Evolutionary conservation across 2,888 invertebrate genomes (phyloP), one percentile per base, ranked within the genome.

Genomic region (Siphonodentalium dalli): DNA sequence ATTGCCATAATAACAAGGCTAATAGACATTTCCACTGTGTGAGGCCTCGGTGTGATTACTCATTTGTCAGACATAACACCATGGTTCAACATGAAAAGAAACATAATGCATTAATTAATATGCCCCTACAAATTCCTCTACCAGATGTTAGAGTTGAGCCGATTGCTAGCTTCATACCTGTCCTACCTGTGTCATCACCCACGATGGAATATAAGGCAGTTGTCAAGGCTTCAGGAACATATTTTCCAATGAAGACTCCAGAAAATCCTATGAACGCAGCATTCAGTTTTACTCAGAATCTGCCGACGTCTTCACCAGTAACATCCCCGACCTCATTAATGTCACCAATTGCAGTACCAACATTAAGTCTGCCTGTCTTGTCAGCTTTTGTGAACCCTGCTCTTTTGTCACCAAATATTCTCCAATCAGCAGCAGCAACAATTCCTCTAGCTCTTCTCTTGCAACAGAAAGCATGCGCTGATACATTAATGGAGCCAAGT

Each of bases 211-310:
- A 38, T 33, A 65, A 56, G 21, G 63, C 54, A n/a, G 90, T 92
- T 87, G 91, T 93, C 86, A 92, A 92, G 88, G 91, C 92, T 84
- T 88, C 91, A 77, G 92, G 93, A 83, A 92, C 92, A 82, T 93
- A 90, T 86, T 92, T 91, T 85, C 93, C 93, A 78, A 87, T 91
- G 29, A 49, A 53, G 15, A 46, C 45, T 21, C 15, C 56, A 1
- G 46, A 33, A 7, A 41, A 26, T 18, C 51, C 46, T 9, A 20
- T 49, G 31, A 38, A 39, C 43, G 29, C 50, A 40, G n/a, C 48
- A 46, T n/a, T n/a, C n/a, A n/a, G n/a, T n/a, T n/a, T n/a, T n/a
- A n/a, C n/a, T n/a, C n/a, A n/a, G n/a, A n/a, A n/a, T n/a, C n/a
- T n/a, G n/a, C n/a, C n/a, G n/a, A n/a, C n/a, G n/a, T n/a, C n/a